Conservation (phyloP, 1,140 invertebrate species). For the Trichogramma pretiosum region DNA sequence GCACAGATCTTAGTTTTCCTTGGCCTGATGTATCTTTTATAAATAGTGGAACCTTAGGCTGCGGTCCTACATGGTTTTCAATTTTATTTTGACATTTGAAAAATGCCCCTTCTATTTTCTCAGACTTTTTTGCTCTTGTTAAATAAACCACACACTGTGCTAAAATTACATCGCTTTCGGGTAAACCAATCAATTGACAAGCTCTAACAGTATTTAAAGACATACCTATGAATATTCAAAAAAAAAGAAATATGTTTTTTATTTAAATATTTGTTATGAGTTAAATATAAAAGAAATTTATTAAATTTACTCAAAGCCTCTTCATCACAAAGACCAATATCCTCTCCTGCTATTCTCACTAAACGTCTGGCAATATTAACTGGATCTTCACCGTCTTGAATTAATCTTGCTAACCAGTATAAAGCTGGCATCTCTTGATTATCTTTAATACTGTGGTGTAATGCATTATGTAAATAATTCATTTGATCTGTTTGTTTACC, state of each 20-base stretch:
- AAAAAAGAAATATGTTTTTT: not conserved
- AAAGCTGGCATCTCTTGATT: conserved; percentile 67
- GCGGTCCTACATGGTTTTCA: conserved; percentile 19
- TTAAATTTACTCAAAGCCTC: conserved; percentile 38
- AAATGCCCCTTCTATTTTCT: conserved; percentile 47
- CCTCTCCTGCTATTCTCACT: conserved; percentile 65
- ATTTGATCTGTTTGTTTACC: conserved; percentile 66
- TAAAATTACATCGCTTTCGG: conserved; percentile 66
- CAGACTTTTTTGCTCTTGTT: conserved; percentile 64
- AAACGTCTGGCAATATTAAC: conserved; percentile 65
- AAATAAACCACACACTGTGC: conserved; percentile 66
- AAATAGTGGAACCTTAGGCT: conserved; percentile 22
- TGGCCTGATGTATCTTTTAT: conserved; percentile 18
- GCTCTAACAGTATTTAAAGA: conserved; percentile 65
- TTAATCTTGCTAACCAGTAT: conserved; percentile 73
- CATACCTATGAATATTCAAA: conserved; percentile 28
- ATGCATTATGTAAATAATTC: conserved; percentile 53
- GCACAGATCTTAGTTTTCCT: conserved; percentile 10
- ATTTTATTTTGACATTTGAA: conserved; percentile 26
- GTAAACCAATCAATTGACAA: conserved; percentile 71
- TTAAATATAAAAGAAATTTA: conserved; percentile 14
- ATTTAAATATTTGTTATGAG: not conserved
- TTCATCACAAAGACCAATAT: conserved; percentile 51
- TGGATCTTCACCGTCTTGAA: conserved; percentile 71
- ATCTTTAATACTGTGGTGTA: conserved; percentile 72